phyloP scores from a whole-genome alignment of 1,140 invertebrate genomes.

The Diorhabda sublineata region DNA sequence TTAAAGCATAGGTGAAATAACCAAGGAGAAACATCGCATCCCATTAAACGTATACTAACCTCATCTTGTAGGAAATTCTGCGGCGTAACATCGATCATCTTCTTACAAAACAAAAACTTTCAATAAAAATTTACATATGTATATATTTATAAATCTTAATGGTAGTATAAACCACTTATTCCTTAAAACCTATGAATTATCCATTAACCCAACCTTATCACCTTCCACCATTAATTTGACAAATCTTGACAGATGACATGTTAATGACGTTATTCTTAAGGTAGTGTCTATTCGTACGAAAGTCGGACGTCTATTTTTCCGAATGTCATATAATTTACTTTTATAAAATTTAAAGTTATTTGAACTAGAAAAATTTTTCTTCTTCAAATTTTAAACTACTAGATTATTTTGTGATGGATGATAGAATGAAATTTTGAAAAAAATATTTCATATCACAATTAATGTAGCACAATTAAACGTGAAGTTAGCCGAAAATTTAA shows the following conservation, averaged over 20 bases:
- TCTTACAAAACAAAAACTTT: not conserved
- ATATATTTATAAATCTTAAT: not conserved
- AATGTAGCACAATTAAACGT: too few species aligned
- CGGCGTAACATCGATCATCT: constrained; percentile 20
- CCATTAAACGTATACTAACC: constrained; percentile 13
- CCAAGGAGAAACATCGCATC: not conserved
- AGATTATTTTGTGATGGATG: too few species aligned
- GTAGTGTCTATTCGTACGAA: too few species aligned
- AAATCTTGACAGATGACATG: not conserved
- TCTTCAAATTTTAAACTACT: too few species aligned
- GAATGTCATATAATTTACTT: too few species aligned
- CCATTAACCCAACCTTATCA: not conserved
- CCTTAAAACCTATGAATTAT: not conserved
- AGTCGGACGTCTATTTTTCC: too few species aligned
- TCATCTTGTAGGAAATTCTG: constrained; percentile 12
- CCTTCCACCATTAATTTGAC: not conserved
- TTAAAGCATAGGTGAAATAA: not conserved
- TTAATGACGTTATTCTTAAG: not conserved
- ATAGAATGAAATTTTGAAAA: too few species aligned
- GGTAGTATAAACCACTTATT: not conserved
- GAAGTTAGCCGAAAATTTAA: too few species aligned
- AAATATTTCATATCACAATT: too few species aligned
- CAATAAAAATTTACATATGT: not conserved
- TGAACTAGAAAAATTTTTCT: too few species aligned
- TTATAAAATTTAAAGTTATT: too few species aligned